Conservation (phyloP, 1,140 invertebrate genomes). For the Euschistus heros region DNA sequence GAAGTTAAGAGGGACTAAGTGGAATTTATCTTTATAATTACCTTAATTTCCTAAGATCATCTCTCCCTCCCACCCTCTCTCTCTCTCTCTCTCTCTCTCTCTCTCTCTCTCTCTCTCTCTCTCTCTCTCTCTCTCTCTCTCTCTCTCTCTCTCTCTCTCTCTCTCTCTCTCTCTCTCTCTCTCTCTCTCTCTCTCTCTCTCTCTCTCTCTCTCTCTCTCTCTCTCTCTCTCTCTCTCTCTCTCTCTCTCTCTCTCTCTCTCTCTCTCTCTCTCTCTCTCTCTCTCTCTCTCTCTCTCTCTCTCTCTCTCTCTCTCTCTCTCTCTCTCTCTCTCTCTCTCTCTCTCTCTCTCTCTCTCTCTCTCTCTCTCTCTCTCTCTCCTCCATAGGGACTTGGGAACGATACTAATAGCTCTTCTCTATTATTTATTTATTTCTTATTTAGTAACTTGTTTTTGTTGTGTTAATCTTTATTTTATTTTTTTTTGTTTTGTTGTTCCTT, state of each 20-base stretch:
- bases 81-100: neutral
- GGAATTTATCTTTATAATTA: too few species aligned
- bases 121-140: constrained; percentile 12
- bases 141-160: constrained; percentile 8
- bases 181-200: constrained; percentile 3
- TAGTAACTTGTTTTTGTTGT: too few species aligned
- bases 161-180: constrained; percentile 7
- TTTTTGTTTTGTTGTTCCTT: too few species aligned
- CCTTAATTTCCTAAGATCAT: too few species aligned
- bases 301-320: constrained; percentile 21
- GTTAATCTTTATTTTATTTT: too few species aligned
- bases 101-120: constrained; percentile 3
- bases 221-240: neutral
- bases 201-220: constrained; percentile 1
- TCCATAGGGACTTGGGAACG: too few species aligned
- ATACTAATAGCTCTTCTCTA: too few species aligned
- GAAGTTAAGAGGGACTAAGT: too few species aligned
- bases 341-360: constrained; percentile 21
- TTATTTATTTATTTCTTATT: too few species aligned
- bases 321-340: constrained; percentile 21
- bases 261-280: constrained; percentile 14
- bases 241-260: constrained; percentile 17
- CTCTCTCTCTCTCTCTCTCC: constrained; percentile 12
- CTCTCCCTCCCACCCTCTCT: neutral
- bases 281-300: constrained; percentile 20